Base-by-base conservation (phyloP, 2,113 vertebrate genomes). In the Phyllostomus discolor region DNA sequence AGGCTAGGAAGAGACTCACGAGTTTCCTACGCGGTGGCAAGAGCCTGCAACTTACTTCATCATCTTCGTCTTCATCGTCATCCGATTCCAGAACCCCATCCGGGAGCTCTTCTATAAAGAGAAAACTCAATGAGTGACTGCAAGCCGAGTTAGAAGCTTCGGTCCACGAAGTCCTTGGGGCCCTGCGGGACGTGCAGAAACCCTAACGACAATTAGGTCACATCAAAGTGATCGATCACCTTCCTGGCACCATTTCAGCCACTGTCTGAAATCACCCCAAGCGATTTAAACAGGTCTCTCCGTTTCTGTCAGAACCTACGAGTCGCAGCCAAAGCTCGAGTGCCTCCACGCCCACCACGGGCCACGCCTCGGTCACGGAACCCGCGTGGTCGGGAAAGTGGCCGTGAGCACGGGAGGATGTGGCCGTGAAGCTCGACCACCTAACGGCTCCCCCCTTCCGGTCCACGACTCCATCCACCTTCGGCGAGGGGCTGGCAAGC, bases 1-100 rank as follows among this genome's bases (percentile, higher is more conserved):
- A 35, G 72, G 59, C 35, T 41, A 38, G 43, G 38, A 73, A 76
- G 62, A 69, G 64, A 69, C 46, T 69, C 15, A 22, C 20, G 10
- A 43, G 22, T 95, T 96, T 95, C 85, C 67, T 76, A 54, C 26
- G 64, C 26, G 26, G 12, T n/a, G 2, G 46, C 70, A 94, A 90
- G 41, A 57, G 19, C 19, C 85, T 88, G 88, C 81, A 17, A 97
- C 99, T 99, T 98, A 99, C 99, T 62, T 99, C 99, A 38, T 99
- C 99, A 0, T 99, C 99, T 17, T 99, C 99, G 43, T 99, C 99
- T 73, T 99, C 99, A 73, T 99, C 99, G 70, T 99, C 99, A 8
- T 99, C 99, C 50, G 99, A 99, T 70, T 99, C 99, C 46, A 98
- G 66, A 10, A 80, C 98, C 11, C 99, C 99, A 90, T 99, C 99